A percentile compares a stretch with the other conserved stretches of the same genome.
These are phyloP conservation scores for Ephialtes manifestator DNA, from an alignment of 2,888 invertebrate species.

Conservation along the genomic window DNA sequence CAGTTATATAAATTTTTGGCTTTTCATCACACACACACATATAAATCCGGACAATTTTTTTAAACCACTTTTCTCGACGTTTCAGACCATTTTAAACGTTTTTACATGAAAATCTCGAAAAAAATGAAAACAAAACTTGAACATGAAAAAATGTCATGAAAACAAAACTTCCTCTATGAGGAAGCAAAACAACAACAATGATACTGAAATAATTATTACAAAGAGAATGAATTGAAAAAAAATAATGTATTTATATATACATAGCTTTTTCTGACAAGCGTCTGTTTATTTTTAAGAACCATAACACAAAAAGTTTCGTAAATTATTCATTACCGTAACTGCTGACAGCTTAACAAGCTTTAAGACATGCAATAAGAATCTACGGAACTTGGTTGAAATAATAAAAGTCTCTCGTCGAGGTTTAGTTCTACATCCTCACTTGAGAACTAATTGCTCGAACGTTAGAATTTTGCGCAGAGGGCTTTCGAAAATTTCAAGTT, in stretches of 20 bases:
- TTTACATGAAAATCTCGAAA: too few relatives aligned
- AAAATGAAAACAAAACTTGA: too few relatives aligned
- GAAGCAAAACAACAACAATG: too few relatives aligned
- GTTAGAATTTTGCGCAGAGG: neutral
- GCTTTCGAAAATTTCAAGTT: neutral
- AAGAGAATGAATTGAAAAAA: too few relatives aligned
- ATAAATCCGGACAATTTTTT: too few relatives aligned
- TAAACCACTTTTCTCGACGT: too few relatives aligned
- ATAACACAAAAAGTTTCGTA: slow-evolving; percentile 31
- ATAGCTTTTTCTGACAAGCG: neutral
- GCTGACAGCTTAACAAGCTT: neutral
- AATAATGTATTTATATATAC: neutral
- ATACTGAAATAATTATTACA: too few relatives aligned
- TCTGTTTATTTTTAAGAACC: slow-evolving; percentile 13
- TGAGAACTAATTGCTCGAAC: neutral
- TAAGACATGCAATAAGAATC: slow-evolving; percentile 1
- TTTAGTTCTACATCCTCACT: neutral
- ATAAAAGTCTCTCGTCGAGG: neutral
- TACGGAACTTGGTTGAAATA: neutral
- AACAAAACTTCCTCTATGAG: too few relatives aligned
- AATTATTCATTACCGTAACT: slow-evolving; percentile 42
- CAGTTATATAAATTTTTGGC: too few relatives aligned
- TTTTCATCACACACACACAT: too few relatives aligned
- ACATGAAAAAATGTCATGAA: too few relatives aligned
- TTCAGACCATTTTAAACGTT: too few relatives aligned